phyloP scores from a whole-genome alignment of 2,888 invertebrate species.

The Caenorhabditis afra region DNA sequence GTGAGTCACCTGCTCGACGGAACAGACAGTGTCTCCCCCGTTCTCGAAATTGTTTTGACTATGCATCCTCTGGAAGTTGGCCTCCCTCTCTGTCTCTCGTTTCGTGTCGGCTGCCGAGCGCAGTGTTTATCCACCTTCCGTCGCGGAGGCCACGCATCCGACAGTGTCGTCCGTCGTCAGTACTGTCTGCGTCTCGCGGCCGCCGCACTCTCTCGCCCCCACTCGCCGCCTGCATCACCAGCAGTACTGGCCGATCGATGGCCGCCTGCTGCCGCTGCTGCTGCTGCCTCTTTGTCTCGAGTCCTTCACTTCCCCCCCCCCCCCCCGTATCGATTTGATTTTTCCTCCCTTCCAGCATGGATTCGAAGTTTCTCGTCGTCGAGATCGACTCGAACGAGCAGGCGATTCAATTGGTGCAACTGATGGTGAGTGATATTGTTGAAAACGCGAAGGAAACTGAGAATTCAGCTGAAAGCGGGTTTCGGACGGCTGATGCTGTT shows the following conservation, averaged over 20 bases:
- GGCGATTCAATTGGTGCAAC: slow-evolving; percentile 58
- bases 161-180: slow-evolving; percentile 13
- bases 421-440: slow-evolving; percentile 59
- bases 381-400: slow-evolving; percentile 58
- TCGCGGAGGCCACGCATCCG: background rate
- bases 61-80: slow-evolving; percentile 16
- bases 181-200: slow-evolving; percentile 28
- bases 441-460: too few species aligned
- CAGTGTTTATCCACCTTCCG: slow-evolving; percentile 2
- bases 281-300: slow-evolving; percentile 22
- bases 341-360: slow-evolving; percentile 42
- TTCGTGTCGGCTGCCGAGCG: background rate
- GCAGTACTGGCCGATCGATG: slow-evolving; percentile 49
- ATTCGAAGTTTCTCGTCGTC: slow-evolving; percentile 62
- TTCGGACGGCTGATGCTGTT: slow-evolving; percentile 60
- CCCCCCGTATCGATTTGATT: background rate
- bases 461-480: slow-evolving; percentile 60
- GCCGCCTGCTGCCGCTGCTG: slow-evolving; percentile 38
- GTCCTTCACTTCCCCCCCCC: slow-evolving; percentile 19
- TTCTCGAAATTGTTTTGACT: slow-evolving; percentile 22
- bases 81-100: background rate
- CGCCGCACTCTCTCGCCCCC: slow-evolving; percentile 6
- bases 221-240: slow-evolving; percentile 24
- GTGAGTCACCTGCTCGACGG: slow-evolving; percentile 18
- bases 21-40: slow-evolving; percentile 14